Percentiles rank a stretch among this genome's conserved stretches.
Evolutionary conservation across 2,113 vertebrate species (phyloP).

Genomic region (Ginglymostoma cirratum): DNA sequence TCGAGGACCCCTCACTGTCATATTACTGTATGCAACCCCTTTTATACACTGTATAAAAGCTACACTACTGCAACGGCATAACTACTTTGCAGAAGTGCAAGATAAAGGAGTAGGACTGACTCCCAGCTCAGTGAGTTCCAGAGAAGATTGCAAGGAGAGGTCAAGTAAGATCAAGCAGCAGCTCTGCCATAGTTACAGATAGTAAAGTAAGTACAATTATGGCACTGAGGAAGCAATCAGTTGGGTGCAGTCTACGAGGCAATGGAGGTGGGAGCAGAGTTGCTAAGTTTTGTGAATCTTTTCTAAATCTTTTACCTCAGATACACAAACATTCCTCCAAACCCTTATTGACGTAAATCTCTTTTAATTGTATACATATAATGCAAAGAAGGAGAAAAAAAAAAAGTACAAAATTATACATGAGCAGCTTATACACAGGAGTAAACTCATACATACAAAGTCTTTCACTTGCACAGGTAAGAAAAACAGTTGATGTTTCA

Average conservation of each 20-base stretch:
- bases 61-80: not conserved
- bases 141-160: not conserved
- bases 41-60: not conserved
- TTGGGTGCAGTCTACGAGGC: no score
- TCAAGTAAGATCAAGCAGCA: not conserved
- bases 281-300: not conserved
- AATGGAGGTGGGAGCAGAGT: not conserved
- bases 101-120: not conserved
- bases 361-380: constrained; percentile 21
- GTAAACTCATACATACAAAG: not conserved
- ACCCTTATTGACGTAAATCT: not conserved
- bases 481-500: not conserved
- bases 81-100: not conserved
- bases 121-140: not conserved
- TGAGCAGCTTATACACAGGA: constrained; percentile 7
- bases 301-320: not conserved
- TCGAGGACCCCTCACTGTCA: not conserved
- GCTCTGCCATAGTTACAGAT: not conserved
- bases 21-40: not conserved
- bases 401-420: constrained; percentile 27
- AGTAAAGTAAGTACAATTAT: not conserved
- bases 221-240: not conserved
- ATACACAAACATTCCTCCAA: not conserved
- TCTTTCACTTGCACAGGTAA: not conserved
- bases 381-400: constrained; percentile 1